Evolutionary conservation across 2,888 invertebrate genomes (phyloP).

Genomic region (Erebia aethiops): DNA sequence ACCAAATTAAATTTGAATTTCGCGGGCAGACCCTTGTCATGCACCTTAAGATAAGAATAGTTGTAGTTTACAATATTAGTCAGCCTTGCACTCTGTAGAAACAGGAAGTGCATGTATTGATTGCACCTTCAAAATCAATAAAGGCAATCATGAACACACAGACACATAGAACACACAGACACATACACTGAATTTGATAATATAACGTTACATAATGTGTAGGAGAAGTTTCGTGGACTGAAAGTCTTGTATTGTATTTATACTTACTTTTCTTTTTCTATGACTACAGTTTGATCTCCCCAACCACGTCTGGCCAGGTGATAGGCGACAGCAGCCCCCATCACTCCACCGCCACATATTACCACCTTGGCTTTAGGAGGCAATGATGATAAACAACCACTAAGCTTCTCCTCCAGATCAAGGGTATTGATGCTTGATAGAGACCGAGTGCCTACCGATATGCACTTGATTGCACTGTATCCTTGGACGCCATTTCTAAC

Average conservation of each 20-base stretch:
- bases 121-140: constrained; percentile 27
- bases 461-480: constrained; percentile 42
- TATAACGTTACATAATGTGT: constrained; percentile 31
- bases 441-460: constrained; percentile 46
- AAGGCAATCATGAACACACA: constrained; percentile 10
- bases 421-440: constrained; percentile 59
- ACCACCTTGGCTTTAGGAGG: constrained; percentile 87
- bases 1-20: too few species aligned
- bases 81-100: background rate
- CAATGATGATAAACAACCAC: constrained; percentile 60
- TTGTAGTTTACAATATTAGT: background rate
- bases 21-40: too few species aligned
- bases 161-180: constrained; percentile 5
- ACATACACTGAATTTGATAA: background rate
- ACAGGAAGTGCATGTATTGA: constrained; percentile 18
- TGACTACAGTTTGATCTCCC: constrained; percentile 90
- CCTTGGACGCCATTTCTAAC: constrained; percentile 46
- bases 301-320: constrained; percentile 92
- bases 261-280: constrained; percentile 92
- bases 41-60: background rate
- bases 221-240: constrained; percentile 4
- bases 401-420: constrained; percentile 63
- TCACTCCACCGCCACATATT: constrained; percentile 95
- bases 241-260: background rate
- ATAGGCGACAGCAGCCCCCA: constrained; percentile 96